These are phyloP conservation scores for Sebastes cheni DNA, from an alignment of 2,797 vertebrate species.

Conservation along the genomic window DNA sequence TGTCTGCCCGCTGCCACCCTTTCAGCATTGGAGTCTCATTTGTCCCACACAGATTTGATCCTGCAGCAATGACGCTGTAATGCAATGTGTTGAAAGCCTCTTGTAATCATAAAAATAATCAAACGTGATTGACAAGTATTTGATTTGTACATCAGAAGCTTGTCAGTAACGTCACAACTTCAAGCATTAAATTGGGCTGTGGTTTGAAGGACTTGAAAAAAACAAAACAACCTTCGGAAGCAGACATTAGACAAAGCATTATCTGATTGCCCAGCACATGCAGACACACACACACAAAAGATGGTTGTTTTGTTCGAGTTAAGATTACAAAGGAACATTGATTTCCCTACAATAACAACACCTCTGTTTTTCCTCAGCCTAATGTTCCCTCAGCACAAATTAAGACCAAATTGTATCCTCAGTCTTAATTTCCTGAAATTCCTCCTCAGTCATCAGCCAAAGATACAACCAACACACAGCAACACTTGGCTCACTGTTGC, in stretches of 20 bases:
- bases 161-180: slow-evolving; percentile 1
- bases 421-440: slow-evolving; percentile 1
- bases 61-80: not conserved
- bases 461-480: not conserved
- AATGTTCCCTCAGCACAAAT: slow-evolving; percentile 11
- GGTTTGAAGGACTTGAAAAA: not conserved
- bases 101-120: slow-evolving; percentile 4
- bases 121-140: slow-evolving; percentile 7
- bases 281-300: not conserved
- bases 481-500: not conserved
- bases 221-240: not conserved
- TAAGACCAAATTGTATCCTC: slow-evolving; percentile 1
- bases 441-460: not conserved
- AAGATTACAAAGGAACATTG: slow-evolving; percentile 28
- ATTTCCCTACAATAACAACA: slow-evolving; percentile 38
- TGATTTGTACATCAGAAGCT: not conserved
- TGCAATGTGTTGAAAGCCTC: slow-evolving; percentile 3
- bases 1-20: not conserved
- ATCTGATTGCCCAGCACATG: not conserved
- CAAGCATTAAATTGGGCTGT: not conserved
- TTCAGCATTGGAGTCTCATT: not conserved
- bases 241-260: not conserved
- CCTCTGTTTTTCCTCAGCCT: not conserved
- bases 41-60: slow-evolving; percentile 4
- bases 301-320: slow-evolving; percentile 5